Evolutionary conservation across 1,140 invertebrate genomes (phyloP).

Genomic region (Reticulitermes speratus): DNA sequence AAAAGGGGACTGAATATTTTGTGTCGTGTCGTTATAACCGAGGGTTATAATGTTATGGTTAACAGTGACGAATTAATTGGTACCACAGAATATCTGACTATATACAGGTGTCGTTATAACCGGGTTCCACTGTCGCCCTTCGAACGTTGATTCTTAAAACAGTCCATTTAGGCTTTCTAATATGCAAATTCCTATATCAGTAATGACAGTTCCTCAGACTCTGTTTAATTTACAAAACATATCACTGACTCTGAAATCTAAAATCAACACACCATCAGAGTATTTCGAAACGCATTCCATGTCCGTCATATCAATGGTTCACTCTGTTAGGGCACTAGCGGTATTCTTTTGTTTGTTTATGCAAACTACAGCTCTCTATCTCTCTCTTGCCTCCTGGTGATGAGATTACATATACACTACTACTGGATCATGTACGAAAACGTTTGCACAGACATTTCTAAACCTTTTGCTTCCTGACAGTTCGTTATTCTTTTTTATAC

Average conservation of each 20-base stretch:
- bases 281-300: not conserved
- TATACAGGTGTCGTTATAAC: too few species aligned
- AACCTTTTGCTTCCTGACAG: not conserved
- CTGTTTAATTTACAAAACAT: not conserved
- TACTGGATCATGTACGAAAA: constrained; percentile 8
- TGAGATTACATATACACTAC: not conserved
- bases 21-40: too few species aligned
- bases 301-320: not conserved
- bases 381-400: not conserved
- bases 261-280: not conserved
- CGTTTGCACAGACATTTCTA: not conserved
- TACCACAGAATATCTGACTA: too few species aligned
- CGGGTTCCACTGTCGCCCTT: too few species aligned
- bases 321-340: not conserved
- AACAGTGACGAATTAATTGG: too few species aligned
- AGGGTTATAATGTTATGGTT: too few species aligned
- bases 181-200: too few species aligned
- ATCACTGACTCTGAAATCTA: not conserved
- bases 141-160: too few species aligned
- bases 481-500: not conserved
- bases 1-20: too few species aligned
- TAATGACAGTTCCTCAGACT: too few species aligned
- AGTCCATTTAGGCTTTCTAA: too few species aligned
- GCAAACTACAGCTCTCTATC: not conserved
- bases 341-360: constrained; percentile 17